Evolutionary conservation across 2,888 invertebrate genomes (phyloP), one percentile per base, ranked within the genome.

Genomic region (Ormyrus labotus): DNA sequence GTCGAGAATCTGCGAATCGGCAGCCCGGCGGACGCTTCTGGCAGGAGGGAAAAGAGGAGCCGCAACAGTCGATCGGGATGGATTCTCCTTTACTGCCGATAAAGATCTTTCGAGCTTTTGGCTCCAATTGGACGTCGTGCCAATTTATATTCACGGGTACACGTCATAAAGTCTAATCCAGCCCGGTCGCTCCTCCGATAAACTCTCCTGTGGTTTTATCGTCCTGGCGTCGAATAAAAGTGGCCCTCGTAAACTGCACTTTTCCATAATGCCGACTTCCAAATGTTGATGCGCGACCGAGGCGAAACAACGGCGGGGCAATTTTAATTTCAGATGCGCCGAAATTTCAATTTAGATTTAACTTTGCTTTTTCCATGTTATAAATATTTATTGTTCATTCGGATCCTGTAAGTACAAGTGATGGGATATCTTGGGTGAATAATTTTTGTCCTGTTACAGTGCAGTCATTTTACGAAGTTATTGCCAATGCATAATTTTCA

Each of bases 131-230:
- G 75, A 55, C 68, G 78, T 71, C 63, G 50, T 48, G 57, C 13
- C 61, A 70, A 74, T 82, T 74, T 79, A 79, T 67, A 72, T 58
- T 55, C 72, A 68, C 68, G 68, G 72, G 81, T 81, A 80, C 81
- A 83, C 81, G 81, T 70, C 81, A 82, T 84, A 84, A 85, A 84
- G 67, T 82, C 83, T 83, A 83, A 85, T 84, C 82, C 83, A 75
- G 75, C 76, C 70, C 83, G 83, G 80, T 34, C 81, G 81, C 82
- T 77, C 80, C 77, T 81, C 80, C 81, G 80, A 83, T 84, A 85
- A 85, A 85, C 79, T 78, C 34, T 34, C 64, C 63, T 83, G 84
- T 11, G 60, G 63, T 82, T 85, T 84, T 85, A 83, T 83, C 74
- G 73, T 47, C 63, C 47, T 58, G 48, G 63, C 72, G 55, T 63